Base-by-base conservation (phyloP, 1,140 invertebrate species). In the Gonioctena quinquepunctata region DNA sequence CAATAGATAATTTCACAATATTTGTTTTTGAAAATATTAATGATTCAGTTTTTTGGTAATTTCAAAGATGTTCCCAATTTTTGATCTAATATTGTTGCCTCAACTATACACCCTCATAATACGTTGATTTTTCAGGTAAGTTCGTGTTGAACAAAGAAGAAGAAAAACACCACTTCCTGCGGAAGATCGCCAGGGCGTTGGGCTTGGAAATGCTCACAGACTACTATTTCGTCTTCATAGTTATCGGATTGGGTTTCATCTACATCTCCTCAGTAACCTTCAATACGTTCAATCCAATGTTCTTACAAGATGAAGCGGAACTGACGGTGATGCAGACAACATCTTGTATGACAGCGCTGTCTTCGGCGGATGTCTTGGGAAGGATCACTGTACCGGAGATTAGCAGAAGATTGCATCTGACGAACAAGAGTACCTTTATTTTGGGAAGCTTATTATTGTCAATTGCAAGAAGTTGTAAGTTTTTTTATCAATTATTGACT, bases 211-310 rank as follows among this genome's bases (percentile, higher is more conserved):
- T 92, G 42, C 77, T 92, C 2, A 85, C 85, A 74, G 86, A 89
- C 79, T 62, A 78, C 0, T 82, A 85, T 0, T 92, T 91, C 71
- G 78, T 90, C 21, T 91, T 90, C 77, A 87, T 92, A 1, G 85
- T 89, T 54, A 81, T 90, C 33, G 90, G 90, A 22, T 86, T 89
- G 65, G 87, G 88, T 1, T 75, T 91, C 5, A 88, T 86, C 49
- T 90, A 90, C 66, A 89, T 89, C 5, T 88, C 90, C 0, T 89
- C 90, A 61, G 86, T 90, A 18, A 90, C 90, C 76, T 92, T 91
- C 75, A 90, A 89, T 67, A 86, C 92, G 82, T 83, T 92, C 56
- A 90, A 86, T 65, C 90, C 91, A 11, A 87, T 89, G 64, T 91
- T 91, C 70, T 81, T 87, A 83, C 80, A 86, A 83, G 84, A 88